Percentiles rank a stretch among this genome's conserved stretches.
Evolutionary conservation across 2,888 invertebrate genomes (phyloP).

Genomic region (Cheilosia impressa): DNA sequence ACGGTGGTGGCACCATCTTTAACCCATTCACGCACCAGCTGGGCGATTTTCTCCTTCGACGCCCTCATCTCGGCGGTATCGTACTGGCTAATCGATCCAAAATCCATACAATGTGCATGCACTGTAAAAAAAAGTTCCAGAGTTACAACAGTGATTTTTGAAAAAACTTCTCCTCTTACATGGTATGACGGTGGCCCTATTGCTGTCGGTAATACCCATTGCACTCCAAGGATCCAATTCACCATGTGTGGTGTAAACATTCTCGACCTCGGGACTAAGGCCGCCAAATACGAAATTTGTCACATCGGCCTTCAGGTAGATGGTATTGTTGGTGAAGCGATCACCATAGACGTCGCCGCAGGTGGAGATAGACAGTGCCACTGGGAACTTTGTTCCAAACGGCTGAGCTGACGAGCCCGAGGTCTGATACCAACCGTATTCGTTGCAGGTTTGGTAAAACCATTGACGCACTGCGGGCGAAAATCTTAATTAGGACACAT

Average conservation of each 20-base stretch:
- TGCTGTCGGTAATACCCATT: constrained; percentile 83
- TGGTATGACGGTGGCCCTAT: constrained; percentile 79
- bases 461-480: constrained; percentile 87
- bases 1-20: too few species aligned
- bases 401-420: constrained; percentile 86
- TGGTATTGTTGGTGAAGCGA: constrained; percentile 76
- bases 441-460: constrained; percentile 93
- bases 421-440: constrained; percentile 93
- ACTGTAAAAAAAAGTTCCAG: constrained; percentile 45
- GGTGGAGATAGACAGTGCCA: constrained; percentile 77
- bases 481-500: too few species aligned
- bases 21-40: constrained; percentile 79
- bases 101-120: constrained; percentile 80
- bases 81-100: constrained; percentile 77
- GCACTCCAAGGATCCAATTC: constrained; percentile 85
- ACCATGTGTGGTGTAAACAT: constrained; percentile 85
- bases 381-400: constrained; percentile 82
- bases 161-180: constrained; percentile 60
- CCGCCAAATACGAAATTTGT: constrained; percentile 85
- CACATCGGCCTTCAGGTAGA: constrained; percentile 77
- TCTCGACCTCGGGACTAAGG: constrained; percentile 83
- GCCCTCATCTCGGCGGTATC: constrained; percentile 80
- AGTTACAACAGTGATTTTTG: background rate
- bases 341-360: constrained; percentile 80
- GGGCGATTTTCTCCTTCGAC: constrained; percentile 79